Evolutionary conservation across 2,888 invertebrate genomes (phyloP).

Genomic region (Imbricaverruca yamaguchii): DNA sequence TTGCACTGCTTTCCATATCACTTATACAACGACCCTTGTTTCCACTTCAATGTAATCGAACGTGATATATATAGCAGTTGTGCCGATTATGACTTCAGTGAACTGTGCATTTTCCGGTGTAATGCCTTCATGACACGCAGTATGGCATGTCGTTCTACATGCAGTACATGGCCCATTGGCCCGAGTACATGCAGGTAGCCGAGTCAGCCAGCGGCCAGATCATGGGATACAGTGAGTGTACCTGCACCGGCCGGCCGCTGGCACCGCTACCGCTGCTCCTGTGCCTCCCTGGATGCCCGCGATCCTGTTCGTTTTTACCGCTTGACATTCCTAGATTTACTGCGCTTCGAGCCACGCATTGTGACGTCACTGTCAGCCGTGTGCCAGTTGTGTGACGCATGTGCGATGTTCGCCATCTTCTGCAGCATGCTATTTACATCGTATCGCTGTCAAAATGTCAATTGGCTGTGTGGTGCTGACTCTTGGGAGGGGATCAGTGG

Average conservation of each 20-base stretch:
- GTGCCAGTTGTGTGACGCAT: not conserved
- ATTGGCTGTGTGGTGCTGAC: no score
- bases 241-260: no score
- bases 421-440: no score
- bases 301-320: conserved; percentile 22
- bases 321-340: conserved; percentile 1
- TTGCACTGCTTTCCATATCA: not conserved
- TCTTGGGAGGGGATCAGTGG: no score
- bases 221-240: conserved; percentile 92
- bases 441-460: no score
- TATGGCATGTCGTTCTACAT: conserved; percentile 93
- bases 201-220: conserved; percentile 93
- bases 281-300: conserved; percentile 10
- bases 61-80: not conserved
- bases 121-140: not conserved
- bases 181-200: conserved; percentile 95
- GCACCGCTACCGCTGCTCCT: not conserved
- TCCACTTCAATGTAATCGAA: not conserved
- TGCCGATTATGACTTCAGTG: not conserved
- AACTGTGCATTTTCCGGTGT: not conserved
- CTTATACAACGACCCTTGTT: not conserved
- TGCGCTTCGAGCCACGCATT: not conserved
- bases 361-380: not conserved
- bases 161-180: conserved; percentile 96
- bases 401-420: no score